Conservation (phyloP, 1,140 invertebrate species). For the Cyclargus thomasi region DNA sequence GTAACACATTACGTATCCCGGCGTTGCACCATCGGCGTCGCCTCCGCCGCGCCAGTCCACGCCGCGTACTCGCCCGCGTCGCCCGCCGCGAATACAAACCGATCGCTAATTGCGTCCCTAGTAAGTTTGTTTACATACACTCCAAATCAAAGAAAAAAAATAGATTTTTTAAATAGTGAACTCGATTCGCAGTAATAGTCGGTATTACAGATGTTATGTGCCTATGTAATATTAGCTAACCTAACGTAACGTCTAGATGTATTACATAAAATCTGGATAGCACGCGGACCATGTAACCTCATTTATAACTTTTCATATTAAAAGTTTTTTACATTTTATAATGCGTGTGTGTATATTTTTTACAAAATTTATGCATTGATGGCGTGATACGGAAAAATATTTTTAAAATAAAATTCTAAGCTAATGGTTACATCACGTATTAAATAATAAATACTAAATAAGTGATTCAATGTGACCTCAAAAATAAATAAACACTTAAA, state of each 20-base stretch:
- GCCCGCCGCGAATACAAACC: conserved; percentile 41
- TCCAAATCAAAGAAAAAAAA: background rate
- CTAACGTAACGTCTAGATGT: conserved; percentile 46
- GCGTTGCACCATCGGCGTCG: conserved; percentile 37
- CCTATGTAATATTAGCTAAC: conserved; percentile 50
- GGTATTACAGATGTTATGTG: conserved; percentile 15
- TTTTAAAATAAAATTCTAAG: background rate
- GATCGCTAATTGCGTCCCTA: conserved; percentile 6
- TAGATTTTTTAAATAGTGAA: background rate
- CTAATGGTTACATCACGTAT: background rate
- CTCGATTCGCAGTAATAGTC: background rate
- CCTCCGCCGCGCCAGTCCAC: conserved; percentile 47
- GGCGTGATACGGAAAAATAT: background rate
- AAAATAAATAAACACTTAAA: background rate
- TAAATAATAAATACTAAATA: background rate
- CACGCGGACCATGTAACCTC: background rate
- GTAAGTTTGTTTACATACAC: conserved; percentile 20
- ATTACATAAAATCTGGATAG: conserved; percentile 35
- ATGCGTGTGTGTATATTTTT: background rate
- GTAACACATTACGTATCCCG: conserved; percentile 57
- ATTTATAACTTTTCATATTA: background rate
- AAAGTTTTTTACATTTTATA: background rate
- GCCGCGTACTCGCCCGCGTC: conserved; percentile 47
- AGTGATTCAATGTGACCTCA: background rate
- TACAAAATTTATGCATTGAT: background rate